These are phyloP conservation scores for Rutpela maculata DNA, from an alignment of 2,888 invertebrate species.

Conservation along the genomic window DNA sequence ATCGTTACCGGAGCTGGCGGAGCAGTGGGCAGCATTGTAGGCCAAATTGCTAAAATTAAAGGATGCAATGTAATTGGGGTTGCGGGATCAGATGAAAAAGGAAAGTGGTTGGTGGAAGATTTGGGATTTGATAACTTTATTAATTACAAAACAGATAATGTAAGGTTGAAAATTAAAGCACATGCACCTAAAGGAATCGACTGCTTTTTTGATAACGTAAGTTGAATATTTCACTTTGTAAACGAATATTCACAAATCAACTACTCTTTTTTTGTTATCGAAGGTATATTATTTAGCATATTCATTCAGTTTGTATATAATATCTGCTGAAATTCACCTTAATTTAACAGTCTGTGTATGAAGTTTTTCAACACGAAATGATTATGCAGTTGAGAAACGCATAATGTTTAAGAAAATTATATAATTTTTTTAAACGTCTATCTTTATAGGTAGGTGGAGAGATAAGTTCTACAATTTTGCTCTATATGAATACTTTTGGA, in stretches of 20 bases:
- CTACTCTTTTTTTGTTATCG: too few relatives aligned
- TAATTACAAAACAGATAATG: slow-evolving; percentile 82
- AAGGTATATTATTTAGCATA: too few relatives aligned
- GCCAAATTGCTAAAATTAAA: slow-evolving; percentile 86
- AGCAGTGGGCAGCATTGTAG: slow-evolving; percentile 86
- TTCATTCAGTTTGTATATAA: too few relatives aligned
- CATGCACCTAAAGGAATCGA: slow-evolving; percentile 84
- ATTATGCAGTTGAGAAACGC: too few relatives aligned
- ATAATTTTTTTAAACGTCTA: too few relatives aligned
- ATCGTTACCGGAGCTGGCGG: slow-evolving; percentile 86
- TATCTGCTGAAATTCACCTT: too few relatives aligned
- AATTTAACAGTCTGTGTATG: too few relatives aligned
- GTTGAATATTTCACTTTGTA: slow-evolving; percentile 57
- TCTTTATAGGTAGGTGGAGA: slow-evolving; percentile 80
- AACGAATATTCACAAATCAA: too few relatives aligned
- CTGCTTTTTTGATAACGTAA: slow-evolving; percentile 87
- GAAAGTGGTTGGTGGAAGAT: slow-evolving; percentile 79
- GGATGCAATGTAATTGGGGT: slow-evolving; percentile 84
- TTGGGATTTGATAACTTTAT: slow-evolving; percentile 82
- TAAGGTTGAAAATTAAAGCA: slow-evolving; percentile 76
- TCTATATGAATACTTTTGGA: slow-evolving; percentile 81
- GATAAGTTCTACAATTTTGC: slow-evolving; percentile 80
- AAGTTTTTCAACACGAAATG: too few relatives aligned
- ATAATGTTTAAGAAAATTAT: too few relatives aligned
- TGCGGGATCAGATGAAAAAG: slow-evolving; percentile 83